Conservation (phyloP, 2,888 invertebrate genomes). For the Deroplatys truncata region DNA sequence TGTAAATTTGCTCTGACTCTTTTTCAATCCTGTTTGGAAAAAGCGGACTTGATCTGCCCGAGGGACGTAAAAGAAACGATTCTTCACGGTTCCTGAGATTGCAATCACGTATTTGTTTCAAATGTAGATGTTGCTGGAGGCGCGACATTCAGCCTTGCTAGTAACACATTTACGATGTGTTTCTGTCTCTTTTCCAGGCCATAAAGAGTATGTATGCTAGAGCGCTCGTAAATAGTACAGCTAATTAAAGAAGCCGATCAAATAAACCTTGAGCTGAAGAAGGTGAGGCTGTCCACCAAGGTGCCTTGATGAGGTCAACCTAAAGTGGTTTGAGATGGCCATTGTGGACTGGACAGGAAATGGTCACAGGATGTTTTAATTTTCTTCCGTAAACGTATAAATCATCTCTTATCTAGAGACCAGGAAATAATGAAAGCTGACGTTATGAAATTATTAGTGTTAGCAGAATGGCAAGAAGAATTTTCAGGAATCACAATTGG, state of each 20-base stretch:
- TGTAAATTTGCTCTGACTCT: too few species aligned
- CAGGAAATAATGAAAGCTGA: too few species aligned
- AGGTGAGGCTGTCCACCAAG: not conserved
- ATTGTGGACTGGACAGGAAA: not conserved
- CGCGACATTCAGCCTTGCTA: not conserved
- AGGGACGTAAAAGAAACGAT: too few species aligned
- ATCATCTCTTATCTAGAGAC: not conserved
- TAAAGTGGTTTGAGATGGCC: not conserved
- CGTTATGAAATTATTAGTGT: too few species aligned
- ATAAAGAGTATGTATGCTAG: not conserved
- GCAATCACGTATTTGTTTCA: too few species aligned
- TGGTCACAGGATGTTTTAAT: not conserved
- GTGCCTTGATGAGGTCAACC: not conserved
- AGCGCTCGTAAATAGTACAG: not conserved
- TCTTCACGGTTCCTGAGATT: too few species aligned
- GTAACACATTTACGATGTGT: not conserved
- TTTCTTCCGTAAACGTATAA: not conserved
- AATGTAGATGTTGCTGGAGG: not conserved
- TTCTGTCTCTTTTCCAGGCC: not conserved
- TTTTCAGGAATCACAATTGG: too few species aligned
- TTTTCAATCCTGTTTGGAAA: too few species aligned
- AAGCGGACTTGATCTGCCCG: too few species aligned
- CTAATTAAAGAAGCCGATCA: not conserved
- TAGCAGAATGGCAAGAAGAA: too few species aligned
- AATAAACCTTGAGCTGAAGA: not conserved